Evolutionary conservation across 2,888 invertebrate species (phyloP).

Genomic region (Drosophila lutescens): DNA sequence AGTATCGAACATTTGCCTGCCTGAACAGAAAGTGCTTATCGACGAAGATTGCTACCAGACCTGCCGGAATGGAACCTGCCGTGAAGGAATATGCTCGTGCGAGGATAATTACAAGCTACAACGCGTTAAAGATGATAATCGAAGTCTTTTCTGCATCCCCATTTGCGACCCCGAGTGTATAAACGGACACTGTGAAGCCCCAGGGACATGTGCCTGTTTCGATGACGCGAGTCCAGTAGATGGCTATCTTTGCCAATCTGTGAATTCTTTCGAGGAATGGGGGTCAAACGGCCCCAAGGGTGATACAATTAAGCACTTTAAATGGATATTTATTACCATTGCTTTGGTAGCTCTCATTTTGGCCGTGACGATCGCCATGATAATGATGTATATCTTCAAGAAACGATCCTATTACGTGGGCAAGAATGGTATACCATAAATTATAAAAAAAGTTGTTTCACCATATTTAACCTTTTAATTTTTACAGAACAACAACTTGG

Average conservation of each 20-base stretch:
- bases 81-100: conserved; percentile 43
- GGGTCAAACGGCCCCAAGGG: neutral
- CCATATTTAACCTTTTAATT: neutral
- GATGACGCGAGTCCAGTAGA: conserved; percentile 27
- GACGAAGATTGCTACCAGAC: conserved; percentile 17
- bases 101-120: conserved; percentile 34
- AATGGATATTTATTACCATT: conserved; percentile 35
- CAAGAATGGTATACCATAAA: conserved; percentile 44
- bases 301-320: neutral
- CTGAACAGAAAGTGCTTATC: conserved; percentile 46
- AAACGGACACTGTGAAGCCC: conserved; percentile 50
- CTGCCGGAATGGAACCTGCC: conserved; percentile 60
- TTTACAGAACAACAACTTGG: conserved; percentile 57
- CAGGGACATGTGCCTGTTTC: conserved; percentile 49
- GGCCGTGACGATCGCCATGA: conserved; percentile 35
- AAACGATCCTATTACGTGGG: conserved; percentile 51
- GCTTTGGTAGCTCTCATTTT: conserved; percentile 21
- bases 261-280: neutral
- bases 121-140: conserved; percentile 1
- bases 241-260: conserved; percentile 32
- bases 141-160: conserved; percentile 48
- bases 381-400: conserved; percentile 43
- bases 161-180: conserved; percentile 45
- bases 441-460: neutral
- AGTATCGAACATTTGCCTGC: conserved; percentile 29